Percentiles rank a stretch among this genome's conserved stretches.
Evolutionary conservation across 2,797 vertebrate genomes (phyloP).

Genomic region (Avahi laniger): DNA sequence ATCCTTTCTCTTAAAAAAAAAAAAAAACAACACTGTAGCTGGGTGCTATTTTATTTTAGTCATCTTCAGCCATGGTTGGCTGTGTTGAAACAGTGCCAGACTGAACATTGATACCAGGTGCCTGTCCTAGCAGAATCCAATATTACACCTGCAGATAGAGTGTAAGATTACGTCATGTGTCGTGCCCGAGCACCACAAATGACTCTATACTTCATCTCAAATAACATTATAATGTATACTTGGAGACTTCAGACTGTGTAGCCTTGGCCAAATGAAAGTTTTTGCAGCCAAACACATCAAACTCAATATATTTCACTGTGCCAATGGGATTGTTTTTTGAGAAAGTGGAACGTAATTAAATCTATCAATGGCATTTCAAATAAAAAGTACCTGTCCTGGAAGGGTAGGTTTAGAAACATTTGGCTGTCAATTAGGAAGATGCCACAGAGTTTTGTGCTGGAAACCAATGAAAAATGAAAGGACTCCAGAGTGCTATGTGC

Average conservation of each 20-base stretch:
- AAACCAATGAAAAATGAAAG: slow-evolving; percentile 52
- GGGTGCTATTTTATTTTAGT: slow-evolving; percentile 65
- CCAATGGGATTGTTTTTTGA: slow-evolving; percentile 72
- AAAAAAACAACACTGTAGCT: background rate
- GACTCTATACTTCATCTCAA: slow-evolving; percentile 84
- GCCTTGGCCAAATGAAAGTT: slow-evolving; percentile 80
- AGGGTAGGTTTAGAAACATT: slow-evolving; percentile 67
- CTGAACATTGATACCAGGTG: slow-evolving; percentile 85
- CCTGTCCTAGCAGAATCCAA: slow-evolving; percentile 80
- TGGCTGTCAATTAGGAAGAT: slow-evolving; percentile 72
- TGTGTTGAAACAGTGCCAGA: slow-evolving; percentile 82
- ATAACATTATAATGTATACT: slow-evolving; percentile 85
- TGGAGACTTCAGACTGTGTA: slow-evolving; percentile 82
- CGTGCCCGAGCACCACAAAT: slow-evolving; percentile 81
- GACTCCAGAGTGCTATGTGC: background rate
- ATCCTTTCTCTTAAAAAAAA: background rate
- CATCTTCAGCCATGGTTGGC: slow-evolving; percentile 72
- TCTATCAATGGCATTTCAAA: slow-evolving; percentile 76
- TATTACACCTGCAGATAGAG: slow-evolving; percentile 84
- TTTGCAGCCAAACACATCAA: slow-evolving; percentile 85
- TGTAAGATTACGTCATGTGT: slow-evolving; percentile 84
- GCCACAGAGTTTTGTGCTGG: background rate
- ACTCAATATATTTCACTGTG: slow-evolving; percentile 82
- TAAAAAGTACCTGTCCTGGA: slow-evolving; percentile 64
- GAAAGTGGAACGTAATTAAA: slow-evolving; percentile 79